These are phyloP conservation scores for Cephus pygmeus DNA, from an alignment of 2,888 invertebrate genomes.

Conservation along the genomic window DNA sequence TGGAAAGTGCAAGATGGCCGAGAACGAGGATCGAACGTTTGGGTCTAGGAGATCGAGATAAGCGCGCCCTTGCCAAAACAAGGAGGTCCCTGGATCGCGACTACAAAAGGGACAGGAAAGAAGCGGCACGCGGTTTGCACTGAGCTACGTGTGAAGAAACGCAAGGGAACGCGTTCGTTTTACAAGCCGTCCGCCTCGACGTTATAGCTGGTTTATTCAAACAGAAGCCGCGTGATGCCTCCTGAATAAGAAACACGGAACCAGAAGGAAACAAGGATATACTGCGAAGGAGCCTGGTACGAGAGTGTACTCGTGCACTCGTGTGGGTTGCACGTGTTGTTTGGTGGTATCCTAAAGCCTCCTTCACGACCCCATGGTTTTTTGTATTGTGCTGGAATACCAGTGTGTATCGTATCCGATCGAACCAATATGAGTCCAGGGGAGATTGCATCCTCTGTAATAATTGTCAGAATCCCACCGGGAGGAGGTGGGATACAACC, in stretches of 20 bases:
- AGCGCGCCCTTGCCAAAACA: not conserved
- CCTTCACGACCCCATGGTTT: not conserved
- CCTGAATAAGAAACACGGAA: constrained; percentile 4
- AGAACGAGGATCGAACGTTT: not conserved
- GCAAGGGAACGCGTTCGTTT: not conserved
- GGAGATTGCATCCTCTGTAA: not conserved
- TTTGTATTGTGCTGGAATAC: not conserved
- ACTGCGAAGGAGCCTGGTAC: not conserved
- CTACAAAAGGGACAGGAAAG: not conserved
- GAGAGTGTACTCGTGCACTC: not conserved
- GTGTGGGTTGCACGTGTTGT: not conserved
- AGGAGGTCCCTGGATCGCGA: not conserved
- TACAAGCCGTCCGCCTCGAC: not conserved
- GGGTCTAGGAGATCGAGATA: not conserved
- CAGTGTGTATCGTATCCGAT: not conserved
- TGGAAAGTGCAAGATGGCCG: not conserved
- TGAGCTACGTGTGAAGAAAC: not conserved
- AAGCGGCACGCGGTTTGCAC: not conserved
- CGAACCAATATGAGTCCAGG: not conserved
- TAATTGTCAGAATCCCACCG: not conserved
- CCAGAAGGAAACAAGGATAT: constrained; percentile 1
- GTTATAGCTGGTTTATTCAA: constrained; percentile 6
- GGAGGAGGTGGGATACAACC: not conserved
- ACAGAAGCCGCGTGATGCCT: constrained; percentile 4
- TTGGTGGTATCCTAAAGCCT: not conserved